Base-by-base conservation (phyloP, 1,140 invertebrate species). In the Elymnias hypermnestra region DNA sequence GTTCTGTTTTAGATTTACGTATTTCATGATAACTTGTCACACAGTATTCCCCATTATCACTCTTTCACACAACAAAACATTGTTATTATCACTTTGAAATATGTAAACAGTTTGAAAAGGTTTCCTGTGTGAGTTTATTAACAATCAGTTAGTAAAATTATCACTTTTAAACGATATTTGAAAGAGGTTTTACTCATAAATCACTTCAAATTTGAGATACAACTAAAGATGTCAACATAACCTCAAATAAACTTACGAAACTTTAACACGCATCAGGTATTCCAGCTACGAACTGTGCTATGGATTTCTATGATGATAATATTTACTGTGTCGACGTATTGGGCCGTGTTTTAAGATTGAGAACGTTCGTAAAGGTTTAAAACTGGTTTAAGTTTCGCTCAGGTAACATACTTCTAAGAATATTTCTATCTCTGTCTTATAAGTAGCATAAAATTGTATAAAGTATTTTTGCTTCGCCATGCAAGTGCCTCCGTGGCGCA, bases 401-500 rank as follows among this genome's bases (percentile, higher is more conserved):
- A 69, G 63, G 68, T 74, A 72, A 49, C 65, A 44, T 45, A 48
- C 52, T 63, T 66, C 35, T 57, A 61, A 38, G 53, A 39, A 56
- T 72, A 68, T 68, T 41, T 40, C 63, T 67, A 41, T 81, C 73
- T 61, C 65, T 75, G 60, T 81, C 72, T 45, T 59, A 21, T 48
- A 46, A 52, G 41, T 22, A 35, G 28, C 1, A 10, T 3, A 37
- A 18, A 12, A 44, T 46, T 23, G 0, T 42, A 5, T 15, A 23
- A 13, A 0, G 13, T 19, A 57, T 57, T 72, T 81, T 81, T 59
- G 36, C 0, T n/a, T 3, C 0, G 0, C 0, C 48, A n/a, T n/a
- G n/a, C n/a, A 70, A 35, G 12, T 35, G 91, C 91, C 91, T 92
- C 90, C 90, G 91, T 92, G 91, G 91, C 91, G 91, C 91, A 79